phyloP scores from a whole-genome alignment of 2,113 vertebrate species.

The Proterorhinus semilunaris region DNA sequence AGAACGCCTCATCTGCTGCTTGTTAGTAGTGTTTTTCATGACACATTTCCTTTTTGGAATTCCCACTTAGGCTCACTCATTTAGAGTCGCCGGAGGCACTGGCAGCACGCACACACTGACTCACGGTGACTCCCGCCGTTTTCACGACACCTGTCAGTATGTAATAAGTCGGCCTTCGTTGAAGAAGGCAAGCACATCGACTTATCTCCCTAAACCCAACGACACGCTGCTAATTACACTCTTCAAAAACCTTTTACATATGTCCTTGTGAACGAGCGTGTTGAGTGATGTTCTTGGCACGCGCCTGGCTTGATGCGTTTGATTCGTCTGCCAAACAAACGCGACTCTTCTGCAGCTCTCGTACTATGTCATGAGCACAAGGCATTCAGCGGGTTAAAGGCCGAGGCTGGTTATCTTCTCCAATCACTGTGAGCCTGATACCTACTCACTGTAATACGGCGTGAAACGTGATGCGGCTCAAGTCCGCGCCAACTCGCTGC shows the following conservation, averaged over 20 bases:
- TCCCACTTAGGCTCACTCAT: constrained; percentile 53
- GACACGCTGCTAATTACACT: constrained; percentile 37
- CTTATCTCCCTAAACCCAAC: constrained; percentile 39
- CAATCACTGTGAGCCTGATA: constrained; percentile 59
- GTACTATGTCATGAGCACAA: constrained; percentile 44
- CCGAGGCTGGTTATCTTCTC: constrained; percentile 56
- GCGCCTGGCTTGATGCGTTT: constrained; percentile 43
- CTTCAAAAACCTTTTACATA: constrained; percentile 37
- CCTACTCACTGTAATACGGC: constrained; percentile 60
- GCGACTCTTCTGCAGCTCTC: constrained; percentile 49
- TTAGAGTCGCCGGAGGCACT: constrained; percentile 32
- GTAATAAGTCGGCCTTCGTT: not conserved
- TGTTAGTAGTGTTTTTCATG: constrained; percentile 54
- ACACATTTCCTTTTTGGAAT: constrained; percentile 68
- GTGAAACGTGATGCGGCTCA: constrained; percentile 54
- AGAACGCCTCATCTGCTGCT: constrained; percentile 62
- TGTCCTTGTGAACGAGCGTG: constrained; percentile 50
- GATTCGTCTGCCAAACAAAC: constrained; percentile 58
- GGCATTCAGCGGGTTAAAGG: constrained; percentile 50
- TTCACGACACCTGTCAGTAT: constrained; percentile 49
- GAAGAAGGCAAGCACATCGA: constrained; percentile 33
- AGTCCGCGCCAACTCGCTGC: constrained; percentile 45
- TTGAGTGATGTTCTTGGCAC: constrained; percentile 60
- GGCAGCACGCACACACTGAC: constrained; percentile 20
- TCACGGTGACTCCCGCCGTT: constrained; percentile 40